Evolutionary conservation across 2,888 invertebrate genomes (phyloP).

Genomic region (Loripinus fragilis): DNA sequence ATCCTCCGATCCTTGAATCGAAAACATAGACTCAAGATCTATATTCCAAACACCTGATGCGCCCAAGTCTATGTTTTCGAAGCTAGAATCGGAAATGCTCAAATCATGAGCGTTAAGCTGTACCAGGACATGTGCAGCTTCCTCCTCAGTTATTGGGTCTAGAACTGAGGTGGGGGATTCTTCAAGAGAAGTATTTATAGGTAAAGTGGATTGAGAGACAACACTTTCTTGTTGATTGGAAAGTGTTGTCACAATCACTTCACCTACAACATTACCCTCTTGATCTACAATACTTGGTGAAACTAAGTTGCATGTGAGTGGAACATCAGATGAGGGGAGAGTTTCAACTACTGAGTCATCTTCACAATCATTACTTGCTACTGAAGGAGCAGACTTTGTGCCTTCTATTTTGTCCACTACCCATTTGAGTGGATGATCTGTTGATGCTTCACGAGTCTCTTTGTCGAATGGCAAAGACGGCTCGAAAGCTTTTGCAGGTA

Average conservation of each 20-base stretch:
- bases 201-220: background rate
- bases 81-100: background rate
- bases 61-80: background rate
- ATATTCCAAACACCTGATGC: background rate
- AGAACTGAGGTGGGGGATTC: background rate
- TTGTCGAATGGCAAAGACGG: conserved; percentile 8
- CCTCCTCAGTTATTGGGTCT: background rate
- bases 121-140: background rate
- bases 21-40: background rate
- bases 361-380: background rate
- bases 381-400: background rate
- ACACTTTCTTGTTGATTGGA: background rate
- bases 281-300: background rate
- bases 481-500: conserved; percentile 12
- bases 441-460: background rate
- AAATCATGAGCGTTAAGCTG: background rate
- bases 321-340: background rate
- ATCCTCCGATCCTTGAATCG: background rate
- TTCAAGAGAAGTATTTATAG: background rate
- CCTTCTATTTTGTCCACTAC: background rate
- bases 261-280: background rate
- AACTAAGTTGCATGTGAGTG: background rate
- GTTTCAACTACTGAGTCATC: background rate
- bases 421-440: background rate
- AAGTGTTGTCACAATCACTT: background rate